Evolutionary conservation across 2,888 invertebrate species (phyloP), one percentile per base, ranked within the genome.

Genomic region (Drosophila buzzatii): DNA sequence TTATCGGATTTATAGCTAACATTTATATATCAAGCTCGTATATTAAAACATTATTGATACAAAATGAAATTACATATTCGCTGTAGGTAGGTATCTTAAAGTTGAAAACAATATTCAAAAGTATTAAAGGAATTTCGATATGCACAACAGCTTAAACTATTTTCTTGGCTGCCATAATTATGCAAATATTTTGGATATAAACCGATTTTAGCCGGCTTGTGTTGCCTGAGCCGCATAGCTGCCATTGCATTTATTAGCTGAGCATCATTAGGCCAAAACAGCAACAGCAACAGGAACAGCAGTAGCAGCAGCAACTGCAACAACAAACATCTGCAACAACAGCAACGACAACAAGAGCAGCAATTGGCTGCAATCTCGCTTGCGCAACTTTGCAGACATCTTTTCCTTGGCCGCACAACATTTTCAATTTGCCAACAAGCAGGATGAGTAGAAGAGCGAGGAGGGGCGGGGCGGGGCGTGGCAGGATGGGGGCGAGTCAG

Each of bases 361-460:
- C 45, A 58, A 16, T 64, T 56, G 41, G 16, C 58, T 37, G 70
- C 73, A 81, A 83, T 79, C 70, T 79, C 73, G 71, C 60, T 70
- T 73, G 68, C 63, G 55, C 70, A 85, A 85, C 83, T 83, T 85
- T 71, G 70, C 70, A 77, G 78, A 84, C 82, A 77, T 71, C 61
- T 67, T 75, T 61, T 65, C 35, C 73, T 61, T 52, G 45, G 76
- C 73, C 77, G 73, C 78, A 75, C 68, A 81, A 79, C 79, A 83
- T 87, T 85, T 85, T 87, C 85, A 87, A 85, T 83, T 87, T 85
- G 73, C 78, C 70, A 68, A 55, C 73, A 70, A 73, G 9, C 55
- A 39, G 27, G n/a, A 10, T 10, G 33, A 18, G 39, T n/a, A 10
- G 23, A 37, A 10, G 23, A 37, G 7, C 8, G 35, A 18, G 20